Conservation (phyloP, 2,113 vertebrate genomes). For the Pelvicachromis taeniatus region DNA sequence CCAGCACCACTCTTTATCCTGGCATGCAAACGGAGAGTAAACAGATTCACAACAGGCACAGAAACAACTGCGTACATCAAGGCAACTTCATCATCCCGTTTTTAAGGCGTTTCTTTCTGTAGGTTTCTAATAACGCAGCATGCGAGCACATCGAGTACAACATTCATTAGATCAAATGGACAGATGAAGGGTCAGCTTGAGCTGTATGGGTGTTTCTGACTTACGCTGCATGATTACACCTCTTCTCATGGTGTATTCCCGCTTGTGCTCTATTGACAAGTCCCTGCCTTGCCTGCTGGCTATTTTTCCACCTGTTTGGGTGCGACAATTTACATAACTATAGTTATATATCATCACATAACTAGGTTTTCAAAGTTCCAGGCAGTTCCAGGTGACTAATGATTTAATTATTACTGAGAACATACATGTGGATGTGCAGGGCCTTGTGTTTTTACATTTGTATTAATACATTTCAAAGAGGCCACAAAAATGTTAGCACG, state of each 20-base stretch:
- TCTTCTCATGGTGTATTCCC: neutral
- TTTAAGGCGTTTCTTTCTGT: neutral
- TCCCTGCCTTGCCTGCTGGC: neutral
- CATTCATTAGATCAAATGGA: neutral
- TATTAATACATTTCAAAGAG: neutral
- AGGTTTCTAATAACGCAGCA: neutral
- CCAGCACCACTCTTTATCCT: neutral
- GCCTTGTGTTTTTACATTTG: neutral
- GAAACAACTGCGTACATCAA: rapidly evolving
- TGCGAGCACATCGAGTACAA: neutral
- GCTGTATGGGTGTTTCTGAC: neutral
- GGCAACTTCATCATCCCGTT: neutral
- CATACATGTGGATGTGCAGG: neutral
- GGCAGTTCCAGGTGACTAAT: neutral
- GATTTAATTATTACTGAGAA: neutral
- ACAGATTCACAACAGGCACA: neutral
- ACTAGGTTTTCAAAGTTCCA: neutral
- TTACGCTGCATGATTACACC: neutral
- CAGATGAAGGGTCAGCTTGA: neutral
- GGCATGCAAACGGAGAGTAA: neutral
- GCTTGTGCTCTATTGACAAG: neutral
- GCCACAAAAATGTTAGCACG: neutral
- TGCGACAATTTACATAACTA: neutral
- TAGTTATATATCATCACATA: neutral
- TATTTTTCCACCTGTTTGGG: neutral